Conservation (phyloP, 2,113 vertebrate species). For the Paracanthobrama guichenoti region DNA sequence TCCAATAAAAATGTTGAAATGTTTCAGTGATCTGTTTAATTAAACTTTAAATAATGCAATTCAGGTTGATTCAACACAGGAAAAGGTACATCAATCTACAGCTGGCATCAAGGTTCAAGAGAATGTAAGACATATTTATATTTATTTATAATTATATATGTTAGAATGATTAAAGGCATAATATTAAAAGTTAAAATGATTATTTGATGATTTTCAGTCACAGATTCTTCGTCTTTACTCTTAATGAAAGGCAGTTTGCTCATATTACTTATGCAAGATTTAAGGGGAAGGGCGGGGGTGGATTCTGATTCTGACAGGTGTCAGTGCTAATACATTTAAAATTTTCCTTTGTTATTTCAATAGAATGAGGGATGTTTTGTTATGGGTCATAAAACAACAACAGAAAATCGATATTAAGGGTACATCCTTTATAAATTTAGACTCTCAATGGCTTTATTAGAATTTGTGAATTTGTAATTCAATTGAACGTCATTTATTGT, state of each 20-base stretch:
- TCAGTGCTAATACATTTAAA: not conserved
- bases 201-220: too few species aligned
- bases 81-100: not conserved
- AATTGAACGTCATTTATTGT: not conserved
- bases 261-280: not conserved
- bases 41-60: not conserved
- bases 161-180: too few species aligned
- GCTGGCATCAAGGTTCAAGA: too few species aligned
- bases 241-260: not conserved
- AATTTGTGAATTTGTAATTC: slow-evolving; percentile 3
- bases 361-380: not conserved
- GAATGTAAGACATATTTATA: too few species aligned
- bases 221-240: too few species aligned
- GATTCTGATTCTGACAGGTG: not conserved
- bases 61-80: not conserved
- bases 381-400: not conserved
- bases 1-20: slow-evolving; percentile 11
- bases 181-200: too few species aligned
- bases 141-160: too few species aligned
- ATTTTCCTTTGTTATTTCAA: not conserved
- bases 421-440: not conserved
- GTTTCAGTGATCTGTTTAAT: slow-evolving; percentile 25
- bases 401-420: not conserved
- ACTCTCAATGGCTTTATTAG: not conserved
- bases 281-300: too few species aligned